phyloP scores from a whole-genome alignment of 2,797 vertebrate genomes.

The Lepus oiostolus region DNA sequence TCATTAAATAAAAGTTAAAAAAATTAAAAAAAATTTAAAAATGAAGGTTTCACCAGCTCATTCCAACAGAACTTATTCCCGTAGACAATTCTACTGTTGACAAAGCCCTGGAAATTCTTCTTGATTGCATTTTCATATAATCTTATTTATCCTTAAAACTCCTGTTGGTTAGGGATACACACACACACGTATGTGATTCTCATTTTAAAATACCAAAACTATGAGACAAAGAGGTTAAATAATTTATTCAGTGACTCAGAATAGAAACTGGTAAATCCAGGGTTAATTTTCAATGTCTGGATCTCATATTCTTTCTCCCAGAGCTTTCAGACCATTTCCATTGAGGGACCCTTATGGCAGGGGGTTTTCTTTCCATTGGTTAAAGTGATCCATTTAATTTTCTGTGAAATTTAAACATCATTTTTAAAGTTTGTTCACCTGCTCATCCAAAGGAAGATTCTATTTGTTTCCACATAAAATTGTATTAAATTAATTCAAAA shows the following conservation, averaged over 20 bases:
- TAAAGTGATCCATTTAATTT: not conserved
- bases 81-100: not conserved
- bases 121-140: not conserved
- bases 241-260: conserved; percentile 1
- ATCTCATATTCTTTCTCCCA: not conserved
- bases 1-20: too few relatives aligned
- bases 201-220: not conserved
- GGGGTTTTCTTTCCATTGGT: not conserved
- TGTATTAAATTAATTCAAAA: conserved; percentile 36
- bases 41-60: too few relatives aligned
- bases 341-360: accelerated
- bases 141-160: not conserved
- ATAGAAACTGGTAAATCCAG: not conserved
- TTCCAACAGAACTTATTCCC: not conserved
- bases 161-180: not conserved
- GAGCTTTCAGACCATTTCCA: not conserved
- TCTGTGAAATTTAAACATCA: not conserved
- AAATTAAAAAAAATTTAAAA: too few relatives aligned
- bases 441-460: not conserved
- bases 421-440: conserved; percentile 22
- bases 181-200: not conserved
- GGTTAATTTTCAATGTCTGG: not conserved
- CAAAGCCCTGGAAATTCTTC: not conserved
- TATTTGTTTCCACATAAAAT: not conserved
- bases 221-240: not conserved